phyloP scores from a whole-genome alignment of 2,113 vertebrate genomes.

The Lontra canadensis region DNA sequence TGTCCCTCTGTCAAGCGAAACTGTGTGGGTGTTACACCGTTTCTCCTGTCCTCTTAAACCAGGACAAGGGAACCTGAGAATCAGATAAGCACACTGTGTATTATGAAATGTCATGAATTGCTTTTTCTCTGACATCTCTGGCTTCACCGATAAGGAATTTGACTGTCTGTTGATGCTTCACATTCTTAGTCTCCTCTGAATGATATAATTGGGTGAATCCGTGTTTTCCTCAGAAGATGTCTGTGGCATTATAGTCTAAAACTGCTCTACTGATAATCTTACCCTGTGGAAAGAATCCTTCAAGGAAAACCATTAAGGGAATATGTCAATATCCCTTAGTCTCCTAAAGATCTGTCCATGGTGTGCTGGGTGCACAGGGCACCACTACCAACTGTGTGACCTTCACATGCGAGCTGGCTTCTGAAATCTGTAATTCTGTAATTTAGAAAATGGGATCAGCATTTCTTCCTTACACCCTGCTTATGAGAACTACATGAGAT shows the following conservation, averaged over 20 bases:
- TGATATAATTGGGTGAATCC: constrained; percentile 43
- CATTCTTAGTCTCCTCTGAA: constrained; percentile 31
- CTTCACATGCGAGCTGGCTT: neutral
- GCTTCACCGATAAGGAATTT: constrained; percentile 50
- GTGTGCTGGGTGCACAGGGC: neutral
- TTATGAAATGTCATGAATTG: constrained; percentile 38
- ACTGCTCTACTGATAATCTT: neutral
- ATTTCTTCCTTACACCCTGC: neutral
- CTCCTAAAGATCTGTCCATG: neutral
- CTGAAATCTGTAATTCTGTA: neutral
- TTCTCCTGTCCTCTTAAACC: constrained; percentile 43
- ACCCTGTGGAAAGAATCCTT: neutral
- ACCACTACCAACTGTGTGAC: neutral
- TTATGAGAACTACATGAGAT: neutral
- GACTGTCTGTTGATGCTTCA: neutral
- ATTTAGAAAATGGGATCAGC: neutral
- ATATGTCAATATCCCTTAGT: neutral
- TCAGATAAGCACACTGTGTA: constrained; percentile 39
- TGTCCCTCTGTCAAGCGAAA: constrained; percentile 45
- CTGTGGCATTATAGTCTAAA: neutral
- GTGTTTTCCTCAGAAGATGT: constrained; percentile 21
- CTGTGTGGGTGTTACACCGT: neutral
- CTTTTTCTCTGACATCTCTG: constrained; percentile 52
- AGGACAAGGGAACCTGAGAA: constrained; percentile 43
- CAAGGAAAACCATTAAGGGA: neutral